phyloP scores from a whole-genome alignment of 1,140 invertebrate genomes.

The Ceratina calcarata region DNA sequence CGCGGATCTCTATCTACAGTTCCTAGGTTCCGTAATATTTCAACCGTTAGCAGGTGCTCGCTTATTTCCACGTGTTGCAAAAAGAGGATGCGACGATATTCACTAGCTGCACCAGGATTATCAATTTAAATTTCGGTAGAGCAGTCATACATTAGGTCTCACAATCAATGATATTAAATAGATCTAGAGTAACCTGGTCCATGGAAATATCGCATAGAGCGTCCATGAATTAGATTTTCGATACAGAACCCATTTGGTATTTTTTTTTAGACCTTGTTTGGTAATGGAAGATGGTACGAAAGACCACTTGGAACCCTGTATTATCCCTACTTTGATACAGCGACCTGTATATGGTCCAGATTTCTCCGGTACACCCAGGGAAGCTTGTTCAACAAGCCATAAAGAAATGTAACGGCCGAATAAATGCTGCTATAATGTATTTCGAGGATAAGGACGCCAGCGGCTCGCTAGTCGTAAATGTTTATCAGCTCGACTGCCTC shows the following conservation, averaged over 20 bases:
- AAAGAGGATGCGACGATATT: too few species aligned
- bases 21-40: not conserved
- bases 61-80: too few species aligned
- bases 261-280: too few species aligned
- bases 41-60: not conserved
- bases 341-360: conserved; percentile 29
- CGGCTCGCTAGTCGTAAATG: conserved; percentile 38
- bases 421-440: conserved; percentile 47
- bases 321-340: conserved; percentile 11
- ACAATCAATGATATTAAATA: too few species aligned
- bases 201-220: too few species aligned
- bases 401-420: conserved; percentile 40
- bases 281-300: conserved; percentile 15
- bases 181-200: too few species aligned
- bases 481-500: conserved; percentile 36
- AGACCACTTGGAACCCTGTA: not conserved
- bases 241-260: too few species aligned
- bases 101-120: too few species aligned
- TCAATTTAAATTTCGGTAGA: too few species aligned
- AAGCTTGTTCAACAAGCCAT: conserved; percentile 42
- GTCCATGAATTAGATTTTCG: too few species aligned
- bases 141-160: too few species aligned
- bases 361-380: conserved; percentile 22
- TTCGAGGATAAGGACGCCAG: not conserved
- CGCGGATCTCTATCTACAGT: not conserved